Evolutionary conservation across 2,797 vertebrate genomes (phyloP).

Genomic region (Petrocephalus schoutedeni): DNA sequence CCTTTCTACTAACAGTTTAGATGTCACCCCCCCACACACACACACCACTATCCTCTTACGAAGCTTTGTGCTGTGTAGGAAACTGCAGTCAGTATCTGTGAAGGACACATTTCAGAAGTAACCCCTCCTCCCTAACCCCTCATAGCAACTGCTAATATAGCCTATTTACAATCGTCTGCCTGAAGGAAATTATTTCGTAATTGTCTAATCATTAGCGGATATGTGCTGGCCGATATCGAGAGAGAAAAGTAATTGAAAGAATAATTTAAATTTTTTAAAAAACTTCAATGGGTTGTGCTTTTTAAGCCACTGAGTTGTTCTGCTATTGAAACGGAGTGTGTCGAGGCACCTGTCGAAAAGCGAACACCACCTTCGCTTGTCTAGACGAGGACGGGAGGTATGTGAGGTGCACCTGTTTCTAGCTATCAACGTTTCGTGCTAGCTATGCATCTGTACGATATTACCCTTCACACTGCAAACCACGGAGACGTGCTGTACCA

Average conservation of each 20-base stretch:
- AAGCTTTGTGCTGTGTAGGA: conserved; percentile 45
- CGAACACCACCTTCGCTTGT: conserved; percentile 48
- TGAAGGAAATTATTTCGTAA: conserved; percentile 47
- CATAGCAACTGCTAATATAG: conserved; percentile 54
- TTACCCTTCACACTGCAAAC: not conserved
- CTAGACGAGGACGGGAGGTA: conserved; percentile 64
- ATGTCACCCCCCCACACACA: conserved; percentile 39
- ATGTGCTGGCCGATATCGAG: conserved; percentile 52
- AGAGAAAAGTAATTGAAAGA: conserved; percentile 42
- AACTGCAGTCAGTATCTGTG: conserved; percentile 42
- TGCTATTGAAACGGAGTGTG: conserved; percentile 54
- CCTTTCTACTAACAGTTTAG: conserved; percentile 44
- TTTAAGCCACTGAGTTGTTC: conserved; percentile 66
- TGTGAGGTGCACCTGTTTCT: conserved; percentile 65
- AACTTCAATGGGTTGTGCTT: conserved; percentile 65
- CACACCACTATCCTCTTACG: conserved; percentile 49
- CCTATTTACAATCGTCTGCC: conserved; percentile 66
- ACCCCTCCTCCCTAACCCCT: conserved; percentile 40
- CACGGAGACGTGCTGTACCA: conserved; percentile 49
- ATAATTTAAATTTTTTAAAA: conserved; percentile 30
- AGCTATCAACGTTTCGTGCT: conserved; percentile 57
- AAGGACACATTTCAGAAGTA: conserved; percentile 38
- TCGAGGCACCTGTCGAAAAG: conserved; percentile 56
- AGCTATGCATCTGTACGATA: conserved; percentile 33
- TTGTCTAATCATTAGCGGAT: conserved; percentile 54